Percentiles rank a stretch among this genome's conserved stretches.
These are phyloP conservation scores for Ceratina australensis DNA, from an alignment of 1,140 invertebrate genomes.

Conservation along the genomic window DNA sequence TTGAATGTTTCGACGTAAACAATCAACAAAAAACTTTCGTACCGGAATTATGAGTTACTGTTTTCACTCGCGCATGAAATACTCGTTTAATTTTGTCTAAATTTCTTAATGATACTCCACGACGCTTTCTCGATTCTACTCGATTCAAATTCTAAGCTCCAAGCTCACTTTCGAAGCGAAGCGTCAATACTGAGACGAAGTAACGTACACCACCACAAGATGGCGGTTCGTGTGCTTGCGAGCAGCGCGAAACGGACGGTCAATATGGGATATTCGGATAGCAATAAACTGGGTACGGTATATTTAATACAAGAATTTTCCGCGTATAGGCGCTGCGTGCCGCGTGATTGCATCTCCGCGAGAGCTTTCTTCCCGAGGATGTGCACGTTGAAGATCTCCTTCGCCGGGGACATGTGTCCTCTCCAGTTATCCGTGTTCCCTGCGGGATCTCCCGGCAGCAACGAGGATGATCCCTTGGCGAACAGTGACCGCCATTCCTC, in stretches of 20 bases:
- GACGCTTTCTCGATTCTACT: no score
- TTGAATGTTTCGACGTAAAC: no score
- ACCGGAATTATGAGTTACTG: no score
- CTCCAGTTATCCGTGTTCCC: background rate
- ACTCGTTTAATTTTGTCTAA: no score
- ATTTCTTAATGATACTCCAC: no score
- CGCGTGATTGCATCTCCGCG: background rate
- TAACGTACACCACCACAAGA: background rate
- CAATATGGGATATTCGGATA: background rate
- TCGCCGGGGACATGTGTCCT: constrained; percentile 15
- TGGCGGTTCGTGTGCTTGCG: background rate
- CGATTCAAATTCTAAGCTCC: no score
- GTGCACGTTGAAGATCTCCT: constrained; percentile 18
- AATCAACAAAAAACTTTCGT: no score
- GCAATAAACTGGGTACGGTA: background rate
- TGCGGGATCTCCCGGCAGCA: background rate
- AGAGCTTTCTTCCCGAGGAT: constrained; percentile 34
- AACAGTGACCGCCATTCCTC: background rate
- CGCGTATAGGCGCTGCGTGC: constrained; percentile 27
- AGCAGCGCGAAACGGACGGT: background rate
- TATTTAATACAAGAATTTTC: constrained; percentile 7
- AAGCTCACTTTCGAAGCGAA: no score
- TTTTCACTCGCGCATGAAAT: no score
- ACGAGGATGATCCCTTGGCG: background rate
- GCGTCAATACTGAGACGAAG: no score